phyloP scores from a whole-genome alignment of 2,797 vertebrate species.

The Heterohyrax brucei region DNA sequence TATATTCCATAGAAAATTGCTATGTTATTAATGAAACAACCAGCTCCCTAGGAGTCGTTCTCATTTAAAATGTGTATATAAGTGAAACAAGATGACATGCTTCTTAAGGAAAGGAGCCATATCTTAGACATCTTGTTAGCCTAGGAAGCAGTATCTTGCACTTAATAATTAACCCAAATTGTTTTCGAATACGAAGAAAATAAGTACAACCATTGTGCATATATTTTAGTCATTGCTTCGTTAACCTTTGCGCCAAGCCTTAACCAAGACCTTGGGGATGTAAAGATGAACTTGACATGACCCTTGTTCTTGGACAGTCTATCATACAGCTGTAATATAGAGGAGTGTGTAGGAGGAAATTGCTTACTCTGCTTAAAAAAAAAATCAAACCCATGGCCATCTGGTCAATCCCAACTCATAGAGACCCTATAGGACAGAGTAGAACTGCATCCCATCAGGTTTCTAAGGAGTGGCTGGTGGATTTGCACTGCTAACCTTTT shows the following conservation, averaged over 20 bases:
- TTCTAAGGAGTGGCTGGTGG: no score
- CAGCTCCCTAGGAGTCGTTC: neutral
- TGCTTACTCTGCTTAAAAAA: neutral
- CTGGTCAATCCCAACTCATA: no score
- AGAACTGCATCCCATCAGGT: no score
- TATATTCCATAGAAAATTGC: neutral
- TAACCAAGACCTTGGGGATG: neutral
- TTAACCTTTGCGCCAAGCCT: neutral
- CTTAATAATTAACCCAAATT: constrained; percentile 40
- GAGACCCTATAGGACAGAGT: no score
- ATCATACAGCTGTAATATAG: neutral
- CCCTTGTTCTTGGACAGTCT: neutral
- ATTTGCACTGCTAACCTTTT: no score
- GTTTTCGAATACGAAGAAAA: neutral
- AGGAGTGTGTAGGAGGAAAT: neutral
- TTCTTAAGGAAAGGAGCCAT: neutral
- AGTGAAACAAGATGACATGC: neutral
- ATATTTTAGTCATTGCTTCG: neutral
- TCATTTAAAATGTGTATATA: neutral
- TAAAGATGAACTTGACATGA: neutral
- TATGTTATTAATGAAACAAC: constrained; percentile 45
- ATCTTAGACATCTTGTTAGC: neutral
- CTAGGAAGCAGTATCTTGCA: constrained; percentile 15
- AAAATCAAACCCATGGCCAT: no score
- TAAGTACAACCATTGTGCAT: neutral